Evolutionary conservation across 2,113 vertebrate species (phyloP).

Genomic region (Peromyscus maniculatus): DNA sequence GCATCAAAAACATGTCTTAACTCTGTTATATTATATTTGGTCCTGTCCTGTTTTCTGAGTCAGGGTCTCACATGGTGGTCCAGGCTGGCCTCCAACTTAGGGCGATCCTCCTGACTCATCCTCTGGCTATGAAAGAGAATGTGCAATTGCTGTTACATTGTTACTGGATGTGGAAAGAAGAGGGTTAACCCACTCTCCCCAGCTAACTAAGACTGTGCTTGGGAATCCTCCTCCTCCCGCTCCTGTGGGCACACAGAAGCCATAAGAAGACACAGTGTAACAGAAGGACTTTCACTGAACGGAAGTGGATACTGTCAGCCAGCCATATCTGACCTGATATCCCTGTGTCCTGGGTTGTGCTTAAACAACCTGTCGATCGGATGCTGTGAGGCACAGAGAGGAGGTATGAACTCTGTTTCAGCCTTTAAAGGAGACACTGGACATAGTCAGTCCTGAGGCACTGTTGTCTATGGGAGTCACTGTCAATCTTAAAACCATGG

Average conservation of each 20-base stretch:
- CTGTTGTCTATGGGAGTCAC: neutral
- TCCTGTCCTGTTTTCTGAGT: neutral
- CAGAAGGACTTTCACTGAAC: neutral
- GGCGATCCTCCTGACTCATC: neutral
- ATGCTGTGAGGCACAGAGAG: neutral
- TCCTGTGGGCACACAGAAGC: neutral
- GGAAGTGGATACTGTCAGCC: neutral
- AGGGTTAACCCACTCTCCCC: neutral
- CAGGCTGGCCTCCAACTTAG: neutral
- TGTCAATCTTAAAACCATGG: neutral
- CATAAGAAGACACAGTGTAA: neutral
- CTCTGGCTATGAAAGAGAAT: slow-evolving; percentile 19
- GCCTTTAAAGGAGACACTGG: neutral
- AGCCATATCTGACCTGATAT: neutral
- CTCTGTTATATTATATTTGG: slow-evolving; percentile 19
- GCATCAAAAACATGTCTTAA: neutral
- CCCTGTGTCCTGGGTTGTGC: neutral
- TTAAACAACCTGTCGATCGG: neutral
- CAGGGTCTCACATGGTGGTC: neutral
- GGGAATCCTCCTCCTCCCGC: neutral
- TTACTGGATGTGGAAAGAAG: neutral
- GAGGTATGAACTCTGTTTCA: neutral
- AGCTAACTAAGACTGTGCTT: neutral
- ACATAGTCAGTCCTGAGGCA: neutral
- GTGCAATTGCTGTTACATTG: neutral